phyloP scores from a whole-genome alignment of 2,888 invertebrate species.

The Pristionchus mayeri region DNA sequence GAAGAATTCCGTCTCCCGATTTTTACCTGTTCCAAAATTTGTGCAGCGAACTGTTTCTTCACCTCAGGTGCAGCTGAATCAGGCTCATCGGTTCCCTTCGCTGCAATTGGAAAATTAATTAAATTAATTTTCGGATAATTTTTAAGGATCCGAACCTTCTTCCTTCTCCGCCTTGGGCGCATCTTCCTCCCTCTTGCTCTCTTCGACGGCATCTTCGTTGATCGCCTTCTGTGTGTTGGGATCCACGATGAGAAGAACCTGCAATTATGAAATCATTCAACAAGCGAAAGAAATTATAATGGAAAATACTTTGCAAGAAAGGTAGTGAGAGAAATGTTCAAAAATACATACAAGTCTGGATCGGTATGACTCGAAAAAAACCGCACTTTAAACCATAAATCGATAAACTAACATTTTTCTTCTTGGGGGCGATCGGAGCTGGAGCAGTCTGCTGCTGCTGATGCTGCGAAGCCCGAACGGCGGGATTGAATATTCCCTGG shows the following conservation, averaged over 20 bases:
- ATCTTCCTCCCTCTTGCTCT: slow-evolving; percentile 23
- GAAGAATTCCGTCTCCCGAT: background rate
- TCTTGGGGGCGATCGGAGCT: background rate
- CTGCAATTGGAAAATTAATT: background rate
- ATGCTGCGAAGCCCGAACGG: background rate
- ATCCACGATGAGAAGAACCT: slow-evolving; percentile 37
- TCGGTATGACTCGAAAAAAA: background rate
- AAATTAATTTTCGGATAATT: no score
- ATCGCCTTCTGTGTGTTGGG: background rate
- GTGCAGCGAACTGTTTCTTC: slow-evolving; percentile 31
- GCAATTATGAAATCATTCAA: background rate
- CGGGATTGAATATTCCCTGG: no score
- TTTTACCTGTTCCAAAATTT: slow-evolving; percentile 18
- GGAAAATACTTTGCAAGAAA: background rate
- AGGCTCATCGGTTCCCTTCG: slow-evolving; percentile 11
- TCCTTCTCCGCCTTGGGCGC: slow-evolving; percentile 45
- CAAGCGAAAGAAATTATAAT: background rate
- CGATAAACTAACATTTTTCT: background rate
- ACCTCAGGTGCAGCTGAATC: slow-evolving; percentile 37
- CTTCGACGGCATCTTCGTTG: slow-evolving; percentile 15
- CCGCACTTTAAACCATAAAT: background rate
- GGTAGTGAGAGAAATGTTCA: no score
- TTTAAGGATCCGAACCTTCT: background rate
- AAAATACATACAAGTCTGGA: no score
- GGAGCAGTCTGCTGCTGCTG: background rate